Base-by-base conservation (phyloP, 2,113 vertebrate genomes). In the Oreochromis tanganicae region DNA sequence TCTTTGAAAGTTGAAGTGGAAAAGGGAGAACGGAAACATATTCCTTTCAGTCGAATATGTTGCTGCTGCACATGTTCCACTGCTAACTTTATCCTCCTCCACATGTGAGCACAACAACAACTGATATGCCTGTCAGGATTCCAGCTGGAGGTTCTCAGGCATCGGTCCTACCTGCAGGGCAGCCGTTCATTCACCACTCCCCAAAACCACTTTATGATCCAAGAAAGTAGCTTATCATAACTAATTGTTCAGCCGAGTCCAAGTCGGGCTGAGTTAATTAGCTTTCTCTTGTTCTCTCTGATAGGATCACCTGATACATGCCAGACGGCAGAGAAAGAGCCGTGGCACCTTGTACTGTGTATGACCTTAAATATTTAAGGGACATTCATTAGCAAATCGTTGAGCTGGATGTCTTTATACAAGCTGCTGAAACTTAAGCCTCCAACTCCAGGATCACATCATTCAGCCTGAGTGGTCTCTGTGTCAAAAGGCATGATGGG, bases 311-410 rank as follows among this genome's bases (percentile, higher is more conserved):
- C 87, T 34, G 93, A 96, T 91, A 93, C 63, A 59, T 10, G 50
- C 59, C 75, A 85, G 82, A 75, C 78, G 14, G 81, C 73, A 41
- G 86, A 92, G 89, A 95, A 91, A 90, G 85, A 92, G 59, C 89
- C 36, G 7, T 88, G 91, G 92, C 93, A 91, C 93, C 89, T 93
- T 83, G 88, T 59, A n/a, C 93, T 56, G 73, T 92, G 94, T 93
- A 81, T 34, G 24, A 59, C 56, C 80, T 91, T 93, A 93, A 96
- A 96, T 96, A 94, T 95, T 95, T 92, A 91, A 92, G 79, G 41
- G 83, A 48, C 81, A 41, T 91, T 94, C 91, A 94, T 95, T 92
- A 94, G 88, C 91, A 87, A 91, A 93, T 93, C 88, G 89, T 57
- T 84, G 83, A 89, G 85, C 88, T 88, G 88, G 55, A 85, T 93